Evolutionary conservation across 35 echinoderm and acorn worm genomes (phyloP).

Genomic region (Apostichopus californicus): DNA sequence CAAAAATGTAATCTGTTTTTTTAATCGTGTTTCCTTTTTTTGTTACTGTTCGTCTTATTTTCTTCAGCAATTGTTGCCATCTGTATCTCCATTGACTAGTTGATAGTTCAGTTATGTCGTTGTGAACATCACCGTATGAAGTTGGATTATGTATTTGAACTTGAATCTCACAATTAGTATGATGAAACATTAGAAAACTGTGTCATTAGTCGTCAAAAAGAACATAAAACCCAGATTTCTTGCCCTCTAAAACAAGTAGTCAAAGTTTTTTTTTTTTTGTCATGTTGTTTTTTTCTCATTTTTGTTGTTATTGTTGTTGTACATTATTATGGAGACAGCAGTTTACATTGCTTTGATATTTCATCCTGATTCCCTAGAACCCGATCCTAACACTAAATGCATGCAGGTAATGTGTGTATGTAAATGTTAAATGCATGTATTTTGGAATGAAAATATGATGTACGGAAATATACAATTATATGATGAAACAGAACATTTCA

Average conservation of each 20-base stretch:
- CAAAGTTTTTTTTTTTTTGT: no score
- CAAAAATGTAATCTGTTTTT: no score
- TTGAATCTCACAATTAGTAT: not conserved
- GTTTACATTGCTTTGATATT: not conserved
- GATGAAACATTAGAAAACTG: not conserved
- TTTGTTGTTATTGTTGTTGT: not conserved
- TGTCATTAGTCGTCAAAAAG: not conserved
- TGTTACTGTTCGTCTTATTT: no score
- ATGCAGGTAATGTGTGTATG: conserved; percentile 21
- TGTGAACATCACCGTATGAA: not conserved
- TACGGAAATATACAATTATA: conserved; percentile 36
- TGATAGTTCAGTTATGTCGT: no score
- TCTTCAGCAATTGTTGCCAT: no score
- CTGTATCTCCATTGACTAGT: no score
- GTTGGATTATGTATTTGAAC: not conserved
- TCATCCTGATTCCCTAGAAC: not conserved
- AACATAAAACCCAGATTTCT: not conserved
- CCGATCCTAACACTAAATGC: not conserved
- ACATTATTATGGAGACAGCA: no score
- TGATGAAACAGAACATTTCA: not conserved
- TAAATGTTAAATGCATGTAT: conserved; percentile 26
- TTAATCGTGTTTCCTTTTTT: no score
- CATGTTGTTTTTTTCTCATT: not conserved
- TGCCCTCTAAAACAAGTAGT: not conserved
- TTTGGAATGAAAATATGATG: conserved; percentile 42